Percentiles rank a stretch among this genome's conserved stretches.
These are phyloP conservation scores for Xyliphius kryptos DNA, from an alignment of 2,113 vertebrate species.

Conservation along the genomic window DNA sequence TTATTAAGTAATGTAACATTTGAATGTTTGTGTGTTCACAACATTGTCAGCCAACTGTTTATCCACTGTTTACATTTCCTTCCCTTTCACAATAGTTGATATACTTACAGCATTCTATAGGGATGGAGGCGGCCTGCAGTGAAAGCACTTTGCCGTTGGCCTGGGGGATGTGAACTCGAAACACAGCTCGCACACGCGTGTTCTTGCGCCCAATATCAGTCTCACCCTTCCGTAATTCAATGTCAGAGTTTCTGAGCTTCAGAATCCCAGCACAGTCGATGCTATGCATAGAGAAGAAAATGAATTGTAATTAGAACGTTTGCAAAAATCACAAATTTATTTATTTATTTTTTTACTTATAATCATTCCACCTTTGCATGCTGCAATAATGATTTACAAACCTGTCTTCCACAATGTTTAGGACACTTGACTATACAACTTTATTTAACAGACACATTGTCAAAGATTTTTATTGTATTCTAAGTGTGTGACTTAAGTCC, in stretches of 20 bases:
- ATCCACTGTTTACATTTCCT: background rate
- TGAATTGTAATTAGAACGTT: constrained; percentile 18
- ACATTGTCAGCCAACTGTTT: no score
- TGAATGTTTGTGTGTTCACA: no score
- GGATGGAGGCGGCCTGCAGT: constrained; percentile 80
- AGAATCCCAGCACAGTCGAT: constrained; percentile 94
- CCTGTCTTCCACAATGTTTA: no score
- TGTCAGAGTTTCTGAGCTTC: constrained; percentile 95
- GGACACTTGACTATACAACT: no score
- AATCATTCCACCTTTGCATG: no score
- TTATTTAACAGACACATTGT: no score
- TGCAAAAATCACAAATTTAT: background rate
- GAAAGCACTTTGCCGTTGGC: constrained; percentile 77
- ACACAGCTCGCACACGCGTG: constrained; percentile 86
- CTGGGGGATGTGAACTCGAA: constrained; percentile 84
- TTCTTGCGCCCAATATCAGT: constrained; percentile 94
- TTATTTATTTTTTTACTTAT: no score
- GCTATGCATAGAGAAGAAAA: constrained; percentile 59
- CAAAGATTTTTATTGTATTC: no score
- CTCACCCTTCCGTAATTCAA: constrained; percentile 92
- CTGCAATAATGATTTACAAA: no score
- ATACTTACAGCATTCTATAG: constrained; percentile 93
- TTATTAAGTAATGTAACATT: no score
- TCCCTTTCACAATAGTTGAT: background rate
- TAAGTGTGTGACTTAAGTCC: no score